A percentile compares a stretch with the other conserved stretches of the same genome.
These are phyloP conservation scores for Tragelaphus imberbis DNA, from an alignment of 2,113 vertebrate genomes.

Conservation along the genomic window DNA sequence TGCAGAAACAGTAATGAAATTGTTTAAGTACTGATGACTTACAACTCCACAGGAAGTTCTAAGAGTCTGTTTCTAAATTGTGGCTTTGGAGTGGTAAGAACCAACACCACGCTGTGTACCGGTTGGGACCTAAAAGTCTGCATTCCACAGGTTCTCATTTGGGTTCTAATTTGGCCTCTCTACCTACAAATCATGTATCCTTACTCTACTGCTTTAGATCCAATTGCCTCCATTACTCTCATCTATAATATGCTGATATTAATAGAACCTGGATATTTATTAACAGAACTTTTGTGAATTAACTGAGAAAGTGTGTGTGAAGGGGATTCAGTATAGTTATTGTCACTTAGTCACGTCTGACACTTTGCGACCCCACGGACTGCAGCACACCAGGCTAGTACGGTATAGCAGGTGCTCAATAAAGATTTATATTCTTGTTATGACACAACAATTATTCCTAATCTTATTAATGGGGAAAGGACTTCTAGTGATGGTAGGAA, in stretches of 20 bases:
- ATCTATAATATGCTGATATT: not conserved
- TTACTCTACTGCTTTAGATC: not conserved
- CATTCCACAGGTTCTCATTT: not conserved
- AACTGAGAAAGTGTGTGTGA: not conserved
- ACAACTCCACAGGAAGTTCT: not conserved
- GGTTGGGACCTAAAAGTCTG: not conserved
- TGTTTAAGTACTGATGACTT: not conserved
- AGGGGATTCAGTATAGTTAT: not conserved
- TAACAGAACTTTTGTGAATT: not conserved
- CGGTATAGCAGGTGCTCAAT: not conserved
- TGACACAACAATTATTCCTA: not conserved
- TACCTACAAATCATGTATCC: not conserved
- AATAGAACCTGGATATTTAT: not conserved
- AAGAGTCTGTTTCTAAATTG: not conserved
- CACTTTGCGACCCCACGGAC: not conserved
- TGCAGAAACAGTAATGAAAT: not conserved
- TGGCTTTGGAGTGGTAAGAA: not conserved
- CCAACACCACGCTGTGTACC: not conserved
- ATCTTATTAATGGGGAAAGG: not conserved
- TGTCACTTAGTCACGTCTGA: not conserved
- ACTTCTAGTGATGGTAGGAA: not conserved
- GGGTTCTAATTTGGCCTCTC: not conserved
- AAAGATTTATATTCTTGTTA: not conserved
- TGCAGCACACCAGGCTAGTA: not conserved
- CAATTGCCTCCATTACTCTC: not conserved